Conservation (phyloP, 2,888 invertebrate genomes). For the Ditylenchus weischeri region DNA sequence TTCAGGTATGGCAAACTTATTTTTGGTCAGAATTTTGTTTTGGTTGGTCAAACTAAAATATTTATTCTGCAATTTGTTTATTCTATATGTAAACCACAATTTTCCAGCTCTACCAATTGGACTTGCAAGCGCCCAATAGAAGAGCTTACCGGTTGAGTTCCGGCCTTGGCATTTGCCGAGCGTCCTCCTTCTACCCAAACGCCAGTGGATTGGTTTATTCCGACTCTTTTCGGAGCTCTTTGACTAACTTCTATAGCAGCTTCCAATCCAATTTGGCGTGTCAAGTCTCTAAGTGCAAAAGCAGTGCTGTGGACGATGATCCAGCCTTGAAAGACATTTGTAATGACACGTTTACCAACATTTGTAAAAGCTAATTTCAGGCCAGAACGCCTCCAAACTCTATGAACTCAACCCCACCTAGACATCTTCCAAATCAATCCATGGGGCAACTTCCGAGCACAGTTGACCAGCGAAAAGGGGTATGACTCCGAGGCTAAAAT, state of each 20-base stretch:
- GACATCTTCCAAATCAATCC: constrained; percentile 28
- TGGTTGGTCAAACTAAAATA: too few relatives aligned
- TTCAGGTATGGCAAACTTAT: constrained; percentile 12
- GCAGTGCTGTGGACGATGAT: constrained; percentile 8
- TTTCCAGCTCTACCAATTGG: constrained; percentile 2
- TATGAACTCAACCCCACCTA: constrained; percentile 28
- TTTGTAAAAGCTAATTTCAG: constrained; percentile 6
- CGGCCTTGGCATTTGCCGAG: constrained; percentile 19
- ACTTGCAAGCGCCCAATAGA: too few relatives aligned
- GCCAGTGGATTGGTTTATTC: constrained; percentile 19
- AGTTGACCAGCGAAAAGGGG: constrained; percentile 20
- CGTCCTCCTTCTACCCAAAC: constrained; percentile 22
- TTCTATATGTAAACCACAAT: background rate
- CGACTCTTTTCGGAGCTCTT: constrained; percentile 18
- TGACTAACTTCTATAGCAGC: background rate
- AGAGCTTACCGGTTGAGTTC: constrained; percentile 18
- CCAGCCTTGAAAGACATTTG: constrained; percentile 16
- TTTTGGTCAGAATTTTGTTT: too few relatives aligned
- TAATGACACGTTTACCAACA: constrained; percentile 1
- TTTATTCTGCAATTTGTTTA: background rate
- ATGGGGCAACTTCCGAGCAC: constrained; percentile 20
- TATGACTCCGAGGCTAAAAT: constrained; percentile 26
- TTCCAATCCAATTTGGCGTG: constrained; percentile 4
- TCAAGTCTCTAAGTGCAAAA: background rate
- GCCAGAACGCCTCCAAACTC: constrained; percentile 17